These are phyloP conservation scores for Caenorhabditis becei DNA, from an alignment of 2,888 invertebrate species.

Conservation along the genomic window DNA sequence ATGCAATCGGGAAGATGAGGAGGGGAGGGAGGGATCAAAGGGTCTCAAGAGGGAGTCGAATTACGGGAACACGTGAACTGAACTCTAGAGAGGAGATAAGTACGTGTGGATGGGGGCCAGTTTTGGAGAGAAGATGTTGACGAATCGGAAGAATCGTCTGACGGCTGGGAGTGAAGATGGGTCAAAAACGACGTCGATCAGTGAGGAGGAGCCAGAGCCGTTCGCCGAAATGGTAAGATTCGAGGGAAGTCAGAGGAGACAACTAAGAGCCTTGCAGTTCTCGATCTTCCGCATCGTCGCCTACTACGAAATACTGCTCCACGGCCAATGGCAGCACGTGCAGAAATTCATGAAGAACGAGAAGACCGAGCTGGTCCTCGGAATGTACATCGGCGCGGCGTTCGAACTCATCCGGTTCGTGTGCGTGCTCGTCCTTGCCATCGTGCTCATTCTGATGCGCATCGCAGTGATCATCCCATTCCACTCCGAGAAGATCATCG, in stretches of 20 bases:
- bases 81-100: conserved; percentile 2
- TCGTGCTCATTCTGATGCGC: conserved; percentile 35
- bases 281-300: conserved; percentile 54
- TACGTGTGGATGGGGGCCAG: no score
- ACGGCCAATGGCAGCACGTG: conserved; percentile 43
- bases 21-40: neutral
- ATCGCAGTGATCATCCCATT: conserved; percentile 15
- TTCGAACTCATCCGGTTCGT: conserved; percentile 42
- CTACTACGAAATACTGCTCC: conserved; percentile 40
- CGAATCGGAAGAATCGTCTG: neutral
- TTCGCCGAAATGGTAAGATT: conserved; percentile 48
- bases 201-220: conserved; percentile 38
- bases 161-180: conserved; percentile 43
- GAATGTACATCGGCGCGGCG: conserved; percentile 40
- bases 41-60: neutral
- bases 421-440: conserved; percentile 33
- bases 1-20: neutral
- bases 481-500: neutral
- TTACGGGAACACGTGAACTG: conserved; percentile 5
- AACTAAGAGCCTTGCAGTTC: conserved; percentile 25
- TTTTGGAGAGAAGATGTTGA: neutral
- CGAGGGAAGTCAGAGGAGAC: neutral
- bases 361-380: conserved; percentile 21
- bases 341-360: conserved; percentile 6
- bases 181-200: neutral